Percentiles rank a stretch among this genome's conserved stretches.
Evolutionary conservation across 64 coral and sea anemone species (phyloP).

Genomic region (Pocillopora verrucosa): DNA sequence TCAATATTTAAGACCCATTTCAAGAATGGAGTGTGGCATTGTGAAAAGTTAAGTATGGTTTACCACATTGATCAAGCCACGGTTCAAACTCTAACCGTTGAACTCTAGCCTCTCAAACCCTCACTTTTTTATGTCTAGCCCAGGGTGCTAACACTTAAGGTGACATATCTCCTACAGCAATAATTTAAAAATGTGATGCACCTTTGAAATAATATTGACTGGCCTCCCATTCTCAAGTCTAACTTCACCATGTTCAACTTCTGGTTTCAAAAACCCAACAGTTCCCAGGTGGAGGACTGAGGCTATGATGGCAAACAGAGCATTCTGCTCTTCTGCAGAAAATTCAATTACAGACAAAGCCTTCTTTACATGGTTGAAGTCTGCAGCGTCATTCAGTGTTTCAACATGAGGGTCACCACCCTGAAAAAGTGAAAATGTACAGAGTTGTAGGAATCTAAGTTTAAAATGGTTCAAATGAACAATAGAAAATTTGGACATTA

Average conservation of each 20-base stretch:
- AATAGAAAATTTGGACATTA: too few relatives aligned
- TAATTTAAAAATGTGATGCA: neutral
- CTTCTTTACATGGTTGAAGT: conserved; percentile 86
- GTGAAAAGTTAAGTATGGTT: too few relatives aligned
- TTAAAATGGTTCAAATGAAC: too few relatives aligned
- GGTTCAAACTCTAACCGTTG: too few relatives aligned
- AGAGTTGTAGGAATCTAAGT: too few relatives aligned
- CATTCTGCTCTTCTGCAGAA: conserved; percentile 71
- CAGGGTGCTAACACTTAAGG: too few relatives aligned
- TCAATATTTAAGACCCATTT: too few relatives aligned
- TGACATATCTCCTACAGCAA: too few relatives aligned
- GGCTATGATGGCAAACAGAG: conserved; percentile 86
- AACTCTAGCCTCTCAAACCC: too few relatives aligned
- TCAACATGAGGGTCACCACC: conserved; percentile 61
- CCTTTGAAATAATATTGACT: conserved; percentile 95
- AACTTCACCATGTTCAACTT: conserved; percentile 54
- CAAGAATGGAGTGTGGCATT: too few relatives aligned
- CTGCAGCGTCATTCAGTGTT: conserved; percentile 66
- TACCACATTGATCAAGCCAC: too few relatives aligned
- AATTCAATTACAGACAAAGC: conserved; percentile 87
- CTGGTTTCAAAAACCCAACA: conserved; percentile 64
- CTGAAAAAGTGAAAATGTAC: conserved; percentile 14
- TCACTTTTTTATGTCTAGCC: too few relatives aligned
- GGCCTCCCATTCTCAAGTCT: conserved; percentile 77
- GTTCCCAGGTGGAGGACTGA: conserved; percentile 92